These are phyloP conservation scores for Pristionchus maxplancki DNA, from an alignment of 2,888 invertebrate genomes.

Conservation along the genomic window DNA sequence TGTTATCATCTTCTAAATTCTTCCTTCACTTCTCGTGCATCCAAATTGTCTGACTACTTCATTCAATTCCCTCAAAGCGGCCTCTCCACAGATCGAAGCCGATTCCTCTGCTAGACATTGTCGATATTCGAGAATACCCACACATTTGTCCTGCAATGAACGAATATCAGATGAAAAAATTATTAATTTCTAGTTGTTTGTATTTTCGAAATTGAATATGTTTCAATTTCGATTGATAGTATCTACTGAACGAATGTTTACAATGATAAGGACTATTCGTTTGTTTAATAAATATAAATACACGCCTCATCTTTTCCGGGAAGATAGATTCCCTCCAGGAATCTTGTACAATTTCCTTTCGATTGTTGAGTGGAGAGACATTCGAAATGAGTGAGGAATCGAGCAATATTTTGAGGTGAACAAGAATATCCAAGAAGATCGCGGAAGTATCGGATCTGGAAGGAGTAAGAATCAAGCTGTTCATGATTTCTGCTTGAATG, in stretches of 20 bases:
- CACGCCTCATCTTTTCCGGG: constrained; percentile 25
- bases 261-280: not conserved
- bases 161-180: not conserved
- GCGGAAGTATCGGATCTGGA: constrained; percentile 47
- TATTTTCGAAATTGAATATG: too few species aligned
- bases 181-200: too few species aligned
- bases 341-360: constrained; percentile 23
- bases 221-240: too few species aligned
- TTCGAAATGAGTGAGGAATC: constrained; percentile 50
- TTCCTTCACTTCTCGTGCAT: constrained; percentile 39
- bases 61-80: constrained; percentile 43
- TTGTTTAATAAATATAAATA: not conserved
- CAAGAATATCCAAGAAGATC: constrained; percentile 46
- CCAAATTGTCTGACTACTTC: constrained; percentile 46
- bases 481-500: too few species aligned
- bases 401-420: constrained; percentile 48
- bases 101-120: constrained; percentile 48
- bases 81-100: constrained; percentile 23
- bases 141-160: constrained; percentile 50
- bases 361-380: constrained; percentile 49
- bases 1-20: not conserved
- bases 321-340: constrained; percentile 25
- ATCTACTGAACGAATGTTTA: not conserved
- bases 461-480: not conserved
- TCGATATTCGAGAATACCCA: constrained; percentile 45